Base-by-base conservation (phyloP, 2,888 invertebrate genomes). In the Lasioglossum villosulum region DNA sequence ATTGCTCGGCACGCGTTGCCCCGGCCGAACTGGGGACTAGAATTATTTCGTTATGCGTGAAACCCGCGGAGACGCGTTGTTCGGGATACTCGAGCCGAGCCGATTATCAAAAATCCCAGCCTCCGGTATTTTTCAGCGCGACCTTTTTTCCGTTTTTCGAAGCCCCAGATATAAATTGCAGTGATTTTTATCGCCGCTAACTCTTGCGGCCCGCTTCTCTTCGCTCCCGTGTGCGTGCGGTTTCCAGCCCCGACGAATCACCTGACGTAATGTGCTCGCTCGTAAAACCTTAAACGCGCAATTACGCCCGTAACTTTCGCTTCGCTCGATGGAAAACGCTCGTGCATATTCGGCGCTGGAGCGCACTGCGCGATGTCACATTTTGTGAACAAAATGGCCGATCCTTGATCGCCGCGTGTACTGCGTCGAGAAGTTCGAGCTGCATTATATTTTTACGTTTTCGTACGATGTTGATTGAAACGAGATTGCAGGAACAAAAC, bases 31-130 rank as follows among this genome's bases (percentile, higher is more conserved):
- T 30, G 63, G 66, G 30, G 30, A 70, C 75, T 78, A 80, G 75
- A 56, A 66, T 79, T 68, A 80, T 82, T 86, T 80, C 85, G 80
- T 88, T 77, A 71, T 63, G 56, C 86, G 86, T 86, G 80, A 86
- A 86, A 86, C 78, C 52, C 66, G 75, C 71, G 30, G 16, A n/a
- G 19, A 72, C 75, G 63, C 70, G 42, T 14, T 23, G 34, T 23
- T 6, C 48, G 37, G 77, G 70, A 73, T 48, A 48, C 30, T 48
- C 42, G 42, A 37, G 42, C 68, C 34, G 42, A 12, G 1, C 12
- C 30, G 27, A 71, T 74, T 82, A 48, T 59, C 66, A 63, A 71
- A 84, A 59, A 82, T 78, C 59, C n/a, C 34, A 27, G 30, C 56
- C 27, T 30, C 8, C 30, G 27, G 34, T 34, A 48, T 30, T 63